Conservation (phyloP, 2,888 invertebrate species). For the Drosophila koepferae region DNA sequence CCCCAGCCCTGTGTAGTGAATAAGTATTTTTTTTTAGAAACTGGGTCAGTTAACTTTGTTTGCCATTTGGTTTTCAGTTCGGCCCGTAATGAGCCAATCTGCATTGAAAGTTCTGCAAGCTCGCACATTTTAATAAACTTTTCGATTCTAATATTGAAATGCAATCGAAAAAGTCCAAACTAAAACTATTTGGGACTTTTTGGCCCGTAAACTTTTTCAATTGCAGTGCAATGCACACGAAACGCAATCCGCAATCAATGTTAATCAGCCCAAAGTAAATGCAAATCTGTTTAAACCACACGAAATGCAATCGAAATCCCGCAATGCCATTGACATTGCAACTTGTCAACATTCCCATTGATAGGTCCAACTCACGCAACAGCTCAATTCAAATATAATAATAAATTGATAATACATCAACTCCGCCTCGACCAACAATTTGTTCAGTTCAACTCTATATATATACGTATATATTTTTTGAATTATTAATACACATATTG, state of each 20-base stretch:
- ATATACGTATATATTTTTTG: not conserved
- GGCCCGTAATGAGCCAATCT: slow-evolving; percentile 54
- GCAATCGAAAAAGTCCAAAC: slow-evolving; percentile 39
- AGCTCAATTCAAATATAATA: slow-evolving; percentile 19
- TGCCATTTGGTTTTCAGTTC: slow-evolving; percentile 34
- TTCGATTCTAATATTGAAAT: slow-evolving; percentile 43
- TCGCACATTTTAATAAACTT: slow-evolving; percentile 58
- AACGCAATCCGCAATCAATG: slow-evolving; percentile 35
- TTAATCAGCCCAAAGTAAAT: slow-evolving; percentile 32
- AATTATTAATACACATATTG: slow-evolving; percentile 23
- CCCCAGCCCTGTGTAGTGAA: too few species aligned
- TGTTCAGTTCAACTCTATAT: not conserved
- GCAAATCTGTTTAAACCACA: slow-evolving; percentile 33
- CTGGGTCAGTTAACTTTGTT: slow-evolving; percentile 66
- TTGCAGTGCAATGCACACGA: slow-evolving; percentile 49
- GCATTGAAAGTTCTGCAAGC: slow-evolving; percentile 29
- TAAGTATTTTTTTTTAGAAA: slow-evolving; percentile 27
- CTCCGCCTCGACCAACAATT: not conserved
- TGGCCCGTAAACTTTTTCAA: slow-evolving; percentile 61
- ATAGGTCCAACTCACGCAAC: slow-evolving; percentile 5
- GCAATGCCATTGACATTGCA: slow-evolving; percentile 16
- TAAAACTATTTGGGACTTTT: slow-evolving; percentile 34
- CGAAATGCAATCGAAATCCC: slow-evolving; percentile 24
- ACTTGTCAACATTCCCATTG: slow-evolving; percentile 21
- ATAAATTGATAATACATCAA: slow-evolving; percentile 12